These are phyloP conservation scores for Tinea semifulvella DNA, from an alignment of 2,888 invertebrate species.

Conservation along the genomic window DNA sequence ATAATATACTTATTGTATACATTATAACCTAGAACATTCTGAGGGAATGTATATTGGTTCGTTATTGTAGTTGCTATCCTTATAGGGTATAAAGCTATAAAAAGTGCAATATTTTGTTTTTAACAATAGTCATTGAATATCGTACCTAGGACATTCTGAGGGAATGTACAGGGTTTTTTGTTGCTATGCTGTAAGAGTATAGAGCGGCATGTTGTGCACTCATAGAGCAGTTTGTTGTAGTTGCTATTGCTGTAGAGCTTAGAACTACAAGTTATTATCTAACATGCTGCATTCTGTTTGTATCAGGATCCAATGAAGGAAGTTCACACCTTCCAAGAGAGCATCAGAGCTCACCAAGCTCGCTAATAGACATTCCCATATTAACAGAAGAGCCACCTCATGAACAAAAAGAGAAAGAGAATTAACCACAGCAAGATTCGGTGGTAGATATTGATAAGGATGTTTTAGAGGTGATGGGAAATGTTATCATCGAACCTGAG, in stretches of 20 bases:
- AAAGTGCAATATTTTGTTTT: neutral
- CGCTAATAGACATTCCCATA: neutral
- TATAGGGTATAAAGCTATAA: neutral
- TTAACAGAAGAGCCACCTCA: neutral
- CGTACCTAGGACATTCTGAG: too few species aligned
- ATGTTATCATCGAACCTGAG: neutral
- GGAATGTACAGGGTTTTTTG: neutral
- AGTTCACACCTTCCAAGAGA: neutral
- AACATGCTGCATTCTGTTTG: neutral
- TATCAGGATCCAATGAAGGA: neutral
- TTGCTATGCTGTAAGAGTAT: conserved; percentile 3
- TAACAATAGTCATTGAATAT: neutral
- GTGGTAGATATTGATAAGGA: neutral
- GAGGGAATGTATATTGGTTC: neutral
- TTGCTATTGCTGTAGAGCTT: too few species aligned
- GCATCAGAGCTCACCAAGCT: neutral
- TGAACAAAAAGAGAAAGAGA: neutral
- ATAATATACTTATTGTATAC: too few species aligned
- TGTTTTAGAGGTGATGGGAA: neutral
- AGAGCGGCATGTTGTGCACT: neutral
- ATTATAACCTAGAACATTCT: neutral
- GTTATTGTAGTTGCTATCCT: neutral
- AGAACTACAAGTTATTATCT: neutral
- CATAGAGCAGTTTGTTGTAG: neutral
- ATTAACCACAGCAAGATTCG: neutral